These are phyloP conservation scores for Callionymus lyra DNA, from an alignment of 2,113 vertebrate species.

Conservation along the genomic window DNA sequence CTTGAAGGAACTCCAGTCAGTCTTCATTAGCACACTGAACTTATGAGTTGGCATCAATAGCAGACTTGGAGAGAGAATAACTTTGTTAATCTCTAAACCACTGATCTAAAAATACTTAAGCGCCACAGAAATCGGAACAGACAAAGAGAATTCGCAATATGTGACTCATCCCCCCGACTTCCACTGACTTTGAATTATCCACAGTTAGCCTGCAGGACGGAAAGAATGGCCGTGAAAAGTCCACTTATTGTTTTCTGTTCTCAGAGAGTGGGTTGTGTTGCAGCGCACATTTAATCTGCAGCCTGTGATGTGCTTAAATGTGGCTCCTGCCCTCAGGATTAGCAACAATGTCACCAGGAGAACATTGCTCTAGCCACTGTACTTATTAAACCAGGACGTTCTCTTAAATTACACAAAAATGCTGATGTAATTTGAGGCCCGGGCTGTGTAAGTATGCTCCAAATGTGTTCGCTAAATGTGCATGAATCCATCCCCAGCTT, in stretches of 20 bases:
- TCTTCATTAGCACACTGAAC: too few species aligned
- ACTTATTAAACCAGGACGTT: constrained; percentile 16
- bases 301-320: constrained; percentile 10
- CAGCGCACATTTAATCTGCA: constrained; percentile 22
- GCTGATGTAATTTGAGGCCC: constrained; percentile 4
- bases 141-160: constrained; percentile 9
- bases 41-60: constrained; percentile 1
- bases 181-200: constrained; percentile 39
- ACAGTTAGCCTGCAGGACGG: constrained; percentile 19
- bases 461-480: too few species aligned
- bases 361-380: constrained; percentile 17
- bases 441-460: constrained; percentile 1
- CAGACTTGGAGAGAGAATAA: constrained; percentile 9
- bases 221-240: constrained; percentile 34
- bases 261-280: constrained; percentile 28
- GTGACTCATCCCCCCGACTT: constrained; percentile 9
- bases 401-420: constrained; percentile 8
- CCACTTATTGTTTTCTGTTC: constrained; percentile 31
- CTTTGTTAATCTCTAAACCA: constrained; percentile 10
- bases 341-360: constrained; percentile 22
- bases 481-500: too few species aligned
- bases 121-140: constrained; percentile 8
- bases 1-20: too few species aligned
- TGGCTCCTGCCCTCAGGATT: constrained; percentile 20
- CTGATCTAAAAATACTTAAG: constrained; percentile 6